These are phyloP conservation scores for Choloepus hoffmanni DNA, from an alignment of 2,113 vertebrate genomes.

Conservation along the genomic window DNA sequence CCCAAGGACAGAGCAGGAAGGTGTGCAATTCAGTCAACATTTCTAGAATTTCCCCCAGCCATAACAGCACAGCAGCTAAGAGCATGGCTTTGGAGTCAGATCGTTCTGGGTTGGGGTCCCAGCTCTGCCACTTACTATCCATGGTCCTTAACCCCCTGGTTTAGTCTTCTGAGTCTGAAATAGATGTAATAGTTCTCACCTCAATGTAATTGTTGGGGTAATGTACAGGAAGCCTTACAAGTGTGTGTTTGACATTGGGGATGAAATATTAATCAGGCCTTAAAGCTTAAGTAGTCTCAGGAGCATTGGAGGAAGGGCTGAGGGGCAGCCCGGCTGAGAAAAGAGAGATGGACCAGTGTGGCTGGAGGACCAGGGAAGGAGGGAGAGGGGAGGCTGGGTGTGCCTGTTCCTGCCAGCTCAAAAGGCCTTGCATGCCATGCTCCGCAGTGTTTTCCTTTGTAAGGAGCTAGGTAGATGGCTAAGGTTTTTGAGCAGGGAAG, in stretches of 20 bases:
- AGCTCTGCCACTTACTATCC: background rate
- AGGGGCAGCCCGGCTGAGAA: background rate
- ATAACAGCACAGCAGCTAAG: background rate
- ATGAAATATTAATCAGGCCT: background rate
- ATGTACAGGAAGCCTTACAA: rapidly evolving
- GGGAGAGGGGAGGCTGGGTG: background rate
- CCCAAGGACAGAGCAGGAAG: background rate
- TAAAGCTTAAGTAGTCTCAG: background rate
- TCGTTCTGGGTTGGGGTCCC: background rate
- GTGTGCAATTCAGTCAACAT: rapidly evolving
- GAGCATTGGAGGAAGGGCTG: background rate
- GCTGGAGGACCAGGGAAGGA: background rate
- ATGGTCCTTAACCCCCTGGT: rapidly evolving
- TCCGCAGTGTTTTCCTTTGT: background rate
- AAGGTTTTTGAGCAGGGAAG: too few relatives aligned
- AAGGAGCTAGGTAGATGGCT: too few relatives aligned
- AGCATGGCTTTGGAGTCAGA: background rate
- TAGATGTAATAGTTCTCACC: background rate
- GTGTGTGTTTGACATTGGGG: background rate
- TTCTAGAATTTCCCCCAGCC: background rate
- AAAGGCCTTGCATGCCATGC: too few relatives aligned
- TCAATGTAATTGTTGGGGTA: rapidly evolving
- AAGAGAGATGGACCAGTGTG: background rate
- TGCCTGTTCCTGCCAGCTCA: too few relatives aligned
- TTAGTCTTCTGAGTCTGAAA: background rate